These are phyloP conservation scores for Ashinkailepas kermadecensis DNA, from an alignment of 2,888 invertebrate species.

Conservation along the genomic window DNA sequence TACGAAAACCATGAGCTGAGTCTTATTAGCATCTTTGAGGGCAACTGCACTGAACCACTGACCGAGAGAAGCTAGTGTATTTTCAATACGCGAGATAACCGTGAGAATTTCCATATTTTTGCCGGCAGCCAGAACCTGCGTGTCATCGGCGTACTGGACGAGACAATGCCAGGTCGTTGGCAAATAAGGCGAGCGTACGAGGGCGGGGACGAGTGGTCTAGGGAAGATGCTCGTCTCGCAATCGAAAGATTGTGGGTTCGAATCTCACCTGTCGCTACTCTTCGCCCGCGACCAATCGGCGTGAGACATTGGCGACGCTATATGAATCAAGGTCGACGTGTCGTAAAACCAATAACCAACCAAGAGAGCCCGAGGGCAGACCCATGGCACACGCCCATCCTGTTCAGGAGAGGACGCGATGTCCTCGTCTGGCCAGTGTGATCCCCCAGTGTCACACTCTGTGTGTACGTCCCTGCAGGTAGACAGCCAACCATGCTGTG, in stretches of 20 bases:
- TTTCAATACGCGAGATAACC: neutral
- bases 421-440: neutral
- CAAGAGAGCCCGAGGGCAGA: neutral
- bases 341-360: too few relatives aligned
- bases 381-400: neutral
- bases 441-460: neutral
- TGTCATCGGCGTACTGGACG: neutral
- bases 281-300: too few relatives aligned
- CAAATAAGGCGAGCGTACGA: neutral
- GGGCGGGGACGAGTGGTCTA: too few relatives aligned
- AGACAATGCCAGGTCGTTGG: neutral
- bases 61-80: neutral
- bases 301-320: too few relatives aligned
- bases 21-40: neutral
- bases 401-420: neutral
- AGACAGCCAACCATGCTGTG: neutral
- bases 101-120: neutral
- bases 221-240: too few relatives aligned
- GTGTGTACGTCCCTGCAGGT: neutral
- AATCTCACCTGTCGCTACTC: too few relatives aligned
- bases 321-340: too few relatives aligned
- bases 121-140: neutral
- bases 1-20: neutral
- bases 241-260: too few relatives aligned
- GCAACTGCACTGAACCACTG: neutral